phyloP scores from a whole-genome alignment of 2,113 vertebrate species.

The Stomatorhinus ivindoensis region DNA sequence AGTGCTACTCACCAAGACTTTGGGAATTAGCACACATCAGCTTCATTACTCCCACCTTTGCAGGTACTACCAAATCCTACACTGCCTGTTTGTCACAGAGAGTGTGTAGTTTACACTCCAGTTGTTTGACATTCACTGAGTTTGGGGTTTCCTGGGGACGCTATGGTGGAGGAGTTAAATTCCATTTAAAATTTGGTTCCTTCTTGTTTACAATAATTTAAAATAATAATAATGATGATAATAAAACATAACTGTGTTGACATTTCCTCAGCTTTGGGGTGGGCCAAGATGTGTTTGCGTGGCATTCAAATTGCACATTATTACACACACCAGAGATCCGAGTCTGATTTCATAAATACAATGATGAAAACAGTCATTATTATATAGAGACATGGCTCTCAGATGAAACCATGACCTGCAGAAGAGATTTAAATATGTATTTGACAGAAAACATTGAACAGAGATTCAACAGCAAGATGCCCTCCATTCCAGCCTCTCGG shows the following conservation, averaged over 20 bases:
- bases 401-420: not conserved
- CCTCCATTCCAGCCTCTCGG: not conserved
- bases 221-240: not conserved
- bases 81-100: not conserved
- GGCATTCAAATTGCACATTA: not conserved
- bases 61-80: not conserved
- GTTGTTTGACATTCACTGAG: not conserved
- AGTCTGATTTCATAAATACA: not conserved
- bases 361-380: not conserved
- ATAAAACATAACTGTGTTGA: not conserved
- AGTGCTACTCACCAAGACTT: not conserved
- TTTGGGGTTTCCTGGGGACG: not conserved
- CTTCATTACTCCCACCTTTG: not conserved
- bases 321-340: not conserved
- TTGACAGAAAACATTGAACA: not conserved
- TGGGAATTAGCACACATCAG: not conserved
- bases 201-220: not conserved
- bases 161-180: not conserved
- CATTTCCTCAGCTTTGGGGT: not conserved
- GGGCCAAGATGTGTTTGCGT: not conserved
- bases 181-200: not conserved
- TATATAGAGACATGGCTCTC: not conserved
- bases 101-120: not conserved
- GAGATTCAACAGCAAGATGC: not conserved
- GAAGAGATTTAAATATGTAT: not conserved